phyloP scores from a whole-genome alignment of 2,113 vertebrate genomes.

The Myrmecobius fasciatus region DNA sequence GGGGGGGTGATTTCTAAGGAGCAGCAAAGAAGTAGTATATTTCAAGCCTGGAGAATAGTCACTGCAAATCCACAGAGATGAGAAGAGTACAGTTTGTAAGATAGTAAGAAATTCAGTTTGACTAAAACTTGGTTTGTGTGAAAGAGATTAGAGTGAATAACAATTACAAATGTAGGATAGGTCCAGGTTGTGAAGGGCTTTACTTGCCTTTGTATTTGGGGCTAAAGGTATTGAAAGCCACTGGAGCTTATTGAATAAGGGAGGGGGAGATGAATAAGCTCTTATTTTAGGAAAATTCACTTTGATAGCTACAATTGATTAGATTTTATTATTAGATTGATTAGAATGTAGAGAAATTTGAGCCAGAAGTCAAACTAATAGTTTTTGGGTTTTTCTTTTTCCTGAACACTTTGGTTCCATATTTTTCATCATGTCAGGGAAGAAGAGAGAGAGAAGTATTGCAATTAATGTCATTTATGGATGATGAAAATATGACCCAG shows the following conservation, averaged over 20 bases:
- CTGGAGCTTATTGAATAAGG: background rate
- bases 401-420: background rate
- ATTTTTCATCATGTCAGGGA: background rate
- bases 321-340: too few relatives aligned
- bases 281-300: background rate
- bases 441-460: background rate
- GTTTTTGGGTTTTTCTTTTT: too few relatives aligned
- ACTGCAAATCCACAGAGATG: background rate
- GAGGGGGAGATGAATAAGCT: background rate
- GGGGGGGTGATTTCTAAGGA: background rate
- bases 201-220: background rate
- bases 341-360: background rate
- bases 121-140: background rate
- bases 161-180: background rate
- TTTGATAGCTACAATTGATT: background rate
- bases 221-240: background rate
- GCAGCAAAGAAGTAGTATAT: background rate
- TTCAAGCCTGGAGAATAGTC: background rate
- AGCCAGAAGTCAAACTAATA: background rate
- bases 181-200: background rate
- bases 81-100: background rate
- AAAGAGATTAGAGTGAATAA: background rate
- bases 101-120: background rate
- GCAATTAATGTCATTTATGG: background rate
- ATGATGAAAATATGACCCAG: background rate